Percentiles rank a stretch among this genome's conserved stretches.
These are phyloP conservation scores for Acrossocheilus wenchowensis DNA, from an alignment of 2,797 vertebrate genomes.

Conservation along the genomic window DNA sequence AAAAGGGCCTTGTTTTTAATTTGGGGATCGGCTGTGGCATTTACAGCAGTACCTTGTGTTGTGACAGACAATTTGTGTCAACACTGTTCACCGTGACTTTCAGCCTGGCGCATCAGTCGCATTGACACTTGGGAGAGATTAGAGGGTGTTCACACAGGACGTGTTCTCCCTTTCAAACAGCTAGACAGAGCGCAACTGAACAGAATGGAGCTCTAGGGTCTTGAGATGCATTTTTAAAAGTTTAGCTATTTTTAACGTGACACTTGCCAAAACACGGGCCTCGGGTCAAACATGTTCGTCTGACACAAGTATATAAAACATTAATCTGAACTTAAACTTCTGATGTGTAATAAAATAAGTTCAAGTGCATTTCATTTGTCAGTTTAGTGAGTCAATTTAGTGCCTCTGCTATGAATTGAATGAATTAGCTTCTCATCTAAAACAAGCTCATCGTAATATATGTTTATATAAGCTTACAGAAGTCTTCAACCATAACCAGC, in stretches of 20 bases:
- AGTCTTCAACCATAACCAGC: background rate
- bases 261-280: slow-evolving; percentile 11
- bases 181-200: background rate
- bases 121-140: slow-evolving; percentile 29
- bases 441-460: background rate
- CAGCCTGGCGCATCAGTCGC: slow-evolving; percentile 7
- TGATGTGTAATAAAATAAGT: background rate
- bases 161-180: slow-evolving; percentile 27
- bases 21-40: background rate
- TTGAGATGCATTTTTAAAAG: background rate
- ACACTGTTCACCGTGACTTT: slow-evolving; percentile 23
- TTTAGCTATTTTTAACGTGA: background rate
- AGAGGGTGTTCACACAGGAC: slow-evolving; percentile 35
- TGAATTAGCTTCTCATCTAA: background rate
- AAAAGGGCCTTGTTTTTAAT: background rate
- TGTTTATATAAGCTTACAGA: background rate
- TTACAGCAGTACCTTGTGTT: slow-evolving; percentile 21
- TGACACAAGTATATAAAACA: background rate
- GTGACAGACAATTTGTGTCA: slow-evolving; percentile 34
- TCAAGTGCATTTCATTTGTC: background rate
- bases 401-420: background rate
- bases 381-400: background rate
- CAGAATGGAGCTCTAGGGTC: background rate
- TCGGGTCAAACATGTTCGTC: background rate
- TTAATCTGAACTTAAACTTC: background rate